Evolutionary conservation across 2,797 vertebrate genomes (phyloP), one percentile per base, ranked within the genome.

Genomic region (Anguilla marmorata): DNA sequence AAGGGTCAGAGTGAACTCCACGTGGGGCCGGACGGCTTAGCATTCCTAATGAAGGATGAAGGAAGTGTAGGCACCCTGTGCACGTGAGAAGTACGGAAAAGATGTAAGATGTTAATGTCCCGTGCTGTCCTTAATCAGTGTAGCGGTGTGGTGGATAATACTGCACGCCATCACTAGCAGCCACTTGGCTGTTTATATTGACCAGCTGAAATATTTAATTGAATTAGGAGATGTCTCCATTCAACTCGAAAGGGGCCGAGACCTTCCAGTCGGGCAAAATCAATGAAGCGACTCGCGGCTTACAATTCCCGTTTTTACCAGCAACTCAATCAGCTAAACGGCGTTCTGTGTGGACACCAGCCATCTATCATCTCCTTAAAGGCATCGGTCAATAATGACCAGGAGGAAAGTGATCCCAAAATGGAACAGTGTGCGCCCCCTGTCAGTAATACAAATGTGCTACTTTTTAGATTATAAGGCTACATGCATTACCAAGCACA

Each of bases 221-320:
- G 24, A 84, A 84, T 91, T 89, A 89, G 89, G 88, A 91, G 89
- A 92, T 93, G 82, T 56, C 92, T 89, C 86, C 85, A 85, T 90
- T 93, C 88, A 84, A 89, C n/a, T 85, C 87, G 48, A 79, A 80
- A 88, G 50, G 86, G 90, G 88, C 8, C 2, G 90, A 80, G 11
- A 90, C 92, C 91, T 92, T 80, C 90, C 86, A 74, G 92, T 88
- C 85, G 58, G 86, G 93, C 79, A 90, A 85, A 91, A 93, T 95
- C 92, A 87, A 92, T 92, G 91, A 56, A 86, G 88, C 87, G 89
- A 91, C 80, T 90, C 12, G 85, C 63, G 88, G 50, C 11, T 54
- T 54, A 27, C 82, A 84, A 21, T 54, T 41, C 19, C 76, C 24
- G 41, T 80, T 27, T 54, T 80, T 48, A n/a, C 41, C 76, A 41